Base-by-base conservation (phyloP, 2,113 vertebrate species). In the Odocoileus hemionus region DNA sequence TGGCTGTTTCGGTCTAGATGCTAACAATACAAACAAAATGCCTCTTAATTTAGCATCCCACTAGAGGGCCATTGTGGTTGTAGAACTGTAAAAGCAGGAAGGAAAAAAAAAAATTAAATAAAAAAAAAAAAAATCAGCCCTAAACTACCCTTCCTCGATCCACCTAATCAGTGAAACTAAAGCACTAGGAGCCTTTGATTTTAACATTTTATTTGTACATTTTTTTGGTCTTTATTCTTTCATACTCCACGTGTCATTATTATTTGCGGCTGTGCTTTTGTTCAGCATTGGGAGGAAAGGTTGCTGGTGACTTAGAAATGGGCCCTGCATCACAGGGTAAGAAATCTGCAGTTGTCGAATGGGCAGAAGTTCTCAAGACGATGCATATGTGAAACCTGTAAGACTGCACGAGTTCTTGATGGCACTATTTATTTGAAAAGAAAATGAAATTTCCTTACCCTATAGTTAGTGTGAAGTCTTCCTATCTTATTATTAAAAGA, bases 1-100 rank as follows among this genome's bases (percentile, higher is more conserved):
- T 98, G 98, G 97, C 98, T 98, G 96, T 98, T 99, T 98, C 97
- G 43, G 98, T 99, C 98, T 98, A 98, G 96, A 76, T 84, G 98
- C 86, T 97, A 98, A 98, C 98, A 98, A 97, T 98, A 96, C 97
- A 97, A 98, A 98, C 98, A 98, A 98, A 98, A 98, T 98, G 90
- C 97, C 92, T 98, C 89, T 97, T 98, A 97, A 98, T 98, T 98
- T 98, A 98, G 84, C 82, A 89, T 93, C 83, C 54, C 39, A 1
- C 89, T 95, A 94, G 95, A 98, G 97, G 94, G 87, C 79, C 67
- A 15, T 92, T 97, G 92, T 95, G 98, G 58, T 60, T 97, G 93
- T 91, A 80, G 96, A 96, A 50, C 90, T 97, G 61, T 96, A 97
- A 98, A 98, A 91, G 95, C 89, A 97, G 83, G 60, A 86, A 84